Evolutionary conservation across 1,140 invertebrate species (phyloP), one percentile per base, ranked within the genome.

Genomic region (Globodera rostochiensis): DNA sequence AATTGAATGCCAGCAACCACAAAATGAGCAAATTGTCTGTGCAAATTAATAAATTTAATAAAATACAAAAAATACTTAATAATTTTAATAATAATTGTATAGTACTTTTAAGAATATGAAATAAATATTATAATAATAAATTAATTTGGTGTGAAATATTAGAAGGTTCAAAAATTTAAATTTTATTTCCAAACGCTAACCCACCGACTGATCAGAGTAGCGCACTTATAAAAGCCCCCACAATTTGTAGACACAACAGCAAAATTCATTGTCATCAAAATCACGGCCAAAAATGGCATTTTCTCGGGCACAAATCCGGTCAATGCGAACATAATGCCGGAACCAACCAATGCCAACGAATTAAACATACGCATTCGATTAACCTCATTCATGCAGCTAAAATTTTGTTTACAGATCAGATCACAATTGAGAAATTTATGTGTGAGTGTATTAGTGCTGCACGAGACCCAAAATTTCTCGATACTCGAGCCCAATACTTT

Each of bases 221-320:
- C 86, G 46, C 86, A 87, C 73, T 87, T 87, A 73, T 87, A 87
- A 71, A 87, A 87, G 53, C 86, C 86, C 7, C 86, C 84, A 53
- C 85, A 86, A 82, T 87, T 87, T 13, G 83, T 78, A 0, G 82
- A 84, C 46, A 86, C 80, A 15, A 81, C 80, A 25, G 87, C 82
- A 66, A 85, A 86, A 45, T 87, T 87, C 25, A 86, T 53, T 19
- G 82, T 82, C 47, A 83, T 83, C 66, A 86, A 67, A 21, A 76
- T 67, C 5, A 87, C 84, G 19, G 84, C 66, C n/a, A 80, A 69
- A 49, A 75, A 57, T 8, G 76, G 79, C 46, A 74, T 70, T 49
- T 84, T 74, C 53, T 79, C 77, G 19, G 86, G 86, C 73, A 87
- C 79, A 74, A 87, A 84, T n/a, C 84, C 86, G 60, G 85, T 79